phyloP scores from a whole-genome alignment of 2,113 vertebrate genomes.

The Ramphastos sulfuratus region DNA sequence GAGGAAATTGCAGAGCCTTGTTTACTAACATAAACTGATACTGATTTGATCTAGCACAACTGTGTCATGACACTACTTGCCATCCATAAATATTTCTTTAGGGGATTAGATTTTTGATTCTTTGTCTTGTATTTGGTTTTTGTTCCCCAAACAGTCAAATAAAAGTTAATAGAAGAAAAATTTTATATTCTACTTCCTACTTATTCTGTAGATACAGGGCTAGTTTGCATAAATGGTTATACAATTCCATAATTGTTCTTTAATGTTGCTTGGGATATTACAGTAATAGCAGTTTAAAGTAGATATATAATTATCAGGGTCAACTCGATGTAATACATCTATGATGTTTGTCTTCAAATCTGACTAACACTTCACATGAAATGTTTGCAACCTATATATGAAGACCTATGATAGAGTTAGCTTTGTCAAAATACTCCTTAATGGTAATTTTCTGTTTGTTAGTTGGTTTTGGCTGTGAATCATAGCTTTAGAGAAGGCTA shows the following conservation, averaged over 20 bases:
- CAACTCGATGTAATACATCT: neutral
- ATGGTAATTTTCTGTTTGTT: neutral
- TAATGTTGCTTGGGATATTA: neutral
- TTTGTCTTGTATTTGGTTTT: neutral
- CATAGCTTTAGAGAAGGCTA: neutral
- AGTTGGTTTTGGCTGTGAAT: neutral
- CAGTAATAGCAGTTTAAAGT: neutral
- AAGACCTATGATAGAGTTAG: neutral
- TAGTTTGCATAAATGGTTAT: neutral
- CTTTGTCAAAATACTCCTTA: neutral
- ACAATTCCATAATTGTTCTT: neutral
- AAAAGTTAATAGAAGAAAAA: neutral
- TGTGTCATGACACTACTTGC: slow-evolving; percentile 14
- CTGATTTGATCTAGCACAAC: slow-evolving; percentile 16
- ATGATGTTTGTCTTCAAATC: neutral
- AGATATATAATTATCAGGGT: neutral
- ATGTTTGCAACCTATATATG: neutral
- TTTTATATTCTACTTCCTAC: neutral
- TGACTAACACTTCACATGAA: neutral
- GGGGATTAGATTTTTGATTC: neutral
- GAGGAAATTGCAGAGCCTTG: neutral
- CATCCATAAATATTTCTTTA: neutral
- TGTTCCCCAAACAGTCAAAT: neutral
- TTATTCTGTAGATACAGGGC: neutral
- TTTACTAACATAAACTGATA: neutral